Base-by-base conservation (phyloP, 2,113 vertebrate species). In the Rynchops niger region DNA sequence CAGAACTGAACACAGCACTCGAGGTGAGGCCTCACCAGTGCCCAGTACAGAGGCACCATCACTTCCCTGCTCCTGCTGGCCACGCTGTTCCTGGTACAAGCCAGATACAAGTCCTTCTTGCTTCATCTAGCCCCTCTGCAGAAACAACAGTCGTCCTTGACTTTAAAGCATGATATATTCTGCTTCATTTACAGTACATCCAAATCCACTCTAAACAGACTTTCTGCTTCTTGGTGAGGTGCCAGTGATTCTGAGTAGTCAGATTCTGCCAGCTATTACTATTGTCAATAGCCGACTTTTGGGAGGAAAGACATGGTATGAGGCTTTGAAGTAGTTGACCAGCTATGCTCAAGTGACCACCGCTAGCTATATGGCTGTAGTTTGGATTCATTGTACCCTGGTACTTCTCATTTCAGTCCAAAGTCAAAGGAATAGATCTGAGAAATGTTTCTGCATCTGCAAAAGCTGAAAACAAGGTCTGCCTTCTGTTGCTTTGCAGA, bases 151-250 rank as follows among this genome's bases (percentile, higher is more conserved):
- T 70, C 77, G 82, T 93, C 92, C 94, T 97, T 96, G 92, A 97
- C 66, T 96, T 96, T 95, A 97, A 90, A 94, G 76, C 50, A n/a
- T 86, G 49, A 93, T 91, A 50, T 58, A 91, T 95, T 89, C 89
- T 49, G 17, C 76, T 95, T 97, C 70, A 50, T 82, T 96, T 96
- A 69, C 80, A 91, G 52, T 88, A 66, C 34, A 66, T 81, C 69
- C 82, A 92, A 96, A 95, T 93, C 72, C 66, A 85, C 38, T 90
- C 45, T 77, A 92, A 94, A 80, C 11, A 85, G 72, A 34, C 73
- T 89, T 93, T 86, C 70, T 8, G 1, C 45, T 91, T 82, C 52
- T 93, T 97, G 95, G 78, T 93, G 76, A 95, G 34, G 30, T 97
- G 96, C 92, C 96, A 96, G 55, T 84, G 67, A 80, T 92, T 95